phyloP scores from a whole-genome alignment of 2,113 vertebrate species.

The Alouatta palliata region DNA sequence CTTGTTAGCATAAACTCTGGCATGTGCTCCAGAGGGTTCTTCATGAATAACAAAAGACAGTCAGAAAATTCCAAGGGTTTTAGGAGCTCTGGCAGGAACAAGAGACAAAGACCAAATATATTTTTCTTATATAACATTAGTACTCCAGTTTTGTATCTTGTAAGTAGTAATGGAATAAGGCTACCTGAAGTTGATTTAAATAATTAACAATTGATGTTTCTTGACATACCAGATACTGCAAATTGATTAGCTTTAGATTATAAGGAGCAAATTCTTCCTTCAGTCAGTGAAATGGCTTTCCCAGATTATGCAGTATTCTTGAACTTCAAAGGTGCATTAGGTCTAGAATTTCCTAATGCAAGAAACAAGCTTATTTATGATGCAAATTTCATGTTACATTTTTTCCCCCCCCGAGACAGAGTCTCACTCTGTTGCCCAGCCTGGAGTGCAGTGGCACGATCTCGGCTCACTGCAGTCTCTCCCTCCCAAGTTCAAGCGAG shows the following conservation, averaged over 20 bases:
- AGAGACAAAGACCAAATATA: background rate
- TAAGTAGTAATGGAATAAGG: background rate
- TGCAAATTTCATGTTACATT: background rate
- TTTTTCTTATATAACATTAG: background rate
- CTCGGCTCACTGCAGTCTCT: no score
- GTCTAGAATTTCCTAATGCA: background rate
- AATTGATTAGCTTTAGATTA: constrained; percentile 14
- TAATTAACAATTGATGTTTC: background rate
- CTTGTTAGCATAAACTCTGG: background rate
- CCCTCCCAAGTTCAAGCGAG: no score
- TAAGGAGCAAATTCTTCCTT: background rate
- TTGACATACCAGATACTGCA: background rate
- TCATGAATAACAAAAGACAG: background rate
- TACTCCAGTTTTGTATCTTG: background rate
- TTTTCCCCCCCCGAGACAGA: no score
- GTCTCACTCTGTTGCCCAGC: no score
- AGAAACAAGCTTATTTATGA: background rate
- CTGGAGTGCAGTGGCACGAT: no score
- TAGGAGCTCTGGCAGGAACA: constrained; percentile 5
- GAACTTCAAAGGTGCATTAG: background rate
- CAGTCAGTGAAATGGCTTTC: background rate
- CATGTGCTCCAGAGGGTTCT: background rate
- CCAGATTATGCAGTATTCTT: constrained; percentile 5
- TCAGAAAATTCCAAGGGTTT: constrained; percentile 31
- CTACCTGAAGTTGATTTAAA: background rate